Conservation (phyloP, 2,113 vertebrate species). For the Halcyon senegalensis region DNA sequence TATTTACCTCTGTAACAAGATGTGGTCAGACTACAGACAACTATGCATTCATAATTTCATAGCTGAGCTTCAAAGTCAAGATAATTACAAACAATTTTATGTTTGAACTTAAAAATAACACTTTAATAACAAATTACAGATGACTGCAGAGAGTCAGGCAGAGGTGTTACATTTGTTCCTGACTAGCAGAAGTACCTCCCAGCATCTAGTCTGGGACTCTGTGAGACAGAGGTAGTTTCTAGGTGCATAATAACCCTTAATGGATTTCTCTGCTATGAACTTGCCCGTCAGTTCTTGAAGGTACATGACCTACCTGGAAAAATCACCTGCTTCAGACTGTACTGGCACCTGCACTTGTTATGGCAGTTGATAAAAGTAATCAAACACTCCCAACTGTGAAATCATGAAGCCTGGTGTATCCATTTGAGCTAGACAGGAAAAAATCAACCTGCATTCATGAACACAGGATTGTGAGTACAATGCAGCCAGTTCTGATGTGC, state of each 20-base stretch:
- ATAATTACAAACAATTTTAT: not conserved
- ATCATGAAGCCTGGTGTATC: not conserved
- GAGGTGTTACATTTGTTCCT: not conserved
- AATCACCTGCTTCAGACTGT: not conserved
- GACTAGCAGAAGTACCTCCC: not conserved
- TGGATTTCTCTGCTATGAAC: not conserved
- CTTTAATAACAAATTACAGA: not conserved
- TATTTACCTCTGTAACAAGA: not conserved
- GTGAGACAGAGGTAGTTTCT: not conserved
- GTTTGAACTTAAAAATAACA: not conserved
- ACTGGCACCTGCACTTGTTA: not conserved
- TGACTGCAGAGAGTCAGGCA: not conserved
- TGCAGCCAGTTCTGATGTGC: rapidly evolving
- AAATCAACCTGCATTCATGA: rapidly evolving
- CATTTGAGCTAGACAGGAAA: no score
- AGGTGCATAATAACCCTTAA: not conserved
- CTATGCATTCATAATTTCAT: not conserved
- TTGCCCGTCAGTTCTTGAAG: not conserved
- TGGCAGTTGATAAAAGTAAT: not conserved
- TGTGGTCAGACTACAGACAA: not conserved
- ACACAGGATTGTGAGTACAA: rapidly evolving
- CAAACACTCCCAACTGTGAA: no score
- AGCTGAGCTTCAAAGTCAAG: not conserved
- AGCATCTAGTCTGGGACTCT: not conserved
- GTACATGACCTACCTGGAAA: not conserved